These are phyloP conservation scores for Maniola jurtina DNA, from an alignment of 1,140 invertebrate genomes.

Conservation along the genomic window DNA sequence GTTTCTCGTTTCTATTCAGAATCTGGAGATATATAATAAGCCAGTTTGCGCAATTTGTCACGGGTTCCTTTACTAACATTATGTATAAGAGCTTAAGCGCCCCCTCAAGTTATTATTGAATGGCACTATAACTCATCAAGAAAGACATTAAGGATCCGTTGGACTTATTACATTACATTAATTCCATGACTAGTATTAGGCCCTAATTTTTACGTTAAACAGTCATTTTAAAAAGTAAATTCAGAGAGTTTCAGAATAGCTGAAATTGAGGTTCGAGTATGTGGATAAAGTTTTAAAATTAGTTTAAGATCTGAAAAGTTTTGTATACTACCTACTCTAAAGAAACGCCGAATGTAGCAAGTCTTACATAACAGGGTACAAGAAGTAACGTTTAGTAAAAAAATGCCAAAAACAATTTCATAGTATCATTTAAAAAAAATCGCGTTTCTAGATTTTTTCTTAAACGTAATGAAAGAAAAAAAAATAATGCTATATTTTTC, in stretches of 20 bases:
- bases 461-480: too few relatives aligned
- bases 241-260: conserved; percentile 35
- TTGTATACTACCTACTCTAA: neutral
- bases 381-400: too few relatives aligned
- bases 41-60: neutral
- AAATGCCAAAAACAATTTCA: too few relatives aligned
- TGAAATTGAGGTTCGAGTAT: conserved; percentile 11
- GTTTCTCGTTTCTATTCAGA: neutral
- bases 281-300: conserved; percentile 21
- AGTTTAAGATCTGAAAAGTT: neutral
- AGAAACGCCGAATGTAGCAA: too few relatives aligned
- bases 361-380: too few relatives aligned
- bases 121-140: conserved; percentile 35
- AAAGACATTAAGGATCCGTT: conserved; percentile 33
- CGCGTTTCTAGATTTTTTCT: too few relatives aligned
- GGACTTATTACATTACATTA: conserved; percentile 56
- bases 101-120: conserved; percentile 26
- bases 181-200: conserved; percentile 49
- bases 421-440: too few relatives aligned
- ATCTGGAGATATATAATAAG: neutral
- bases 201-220: conserved; percentile 47
- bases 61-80: neutral
- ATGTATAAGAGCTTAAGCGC: conserved; percentile 1
- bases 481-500: too few relatives aligned
- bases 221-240: conserved; percentile 49